Percentiles rank a stretch among this genome's conserved stretches.
Conservation (phyloP, 2,888 invertebrate genomes). For the Temnothorax ravouxi region DNA sequence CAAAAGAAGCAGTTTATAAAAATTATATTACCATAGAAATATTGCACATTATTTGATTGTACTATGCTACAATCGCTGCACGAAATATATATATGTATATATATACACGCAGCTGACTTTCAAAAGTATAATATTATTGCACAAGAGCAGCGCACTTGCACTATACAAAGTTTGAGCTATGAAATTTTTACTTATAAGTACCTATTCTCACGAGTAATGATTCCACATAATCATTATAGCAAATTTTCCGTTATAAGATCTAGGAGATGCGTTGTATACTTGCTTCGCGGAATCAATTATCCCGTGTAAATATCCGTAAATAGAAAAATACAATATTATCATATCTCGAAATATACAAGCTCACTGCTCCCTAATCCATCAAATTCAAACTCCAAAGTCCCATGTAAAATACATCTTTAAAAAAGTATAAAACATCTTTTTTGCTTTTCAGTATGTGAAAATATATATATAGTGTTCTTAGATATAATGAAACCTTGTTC, state of each 20-base stretch:
- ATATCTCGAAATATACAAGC: constrained; percentile 68
- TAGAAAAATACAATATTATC: constrained; percentile 69
- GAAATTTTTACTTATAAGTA: constrained; percentile 42
- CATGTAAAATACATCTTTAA: constrained; percentile 82
- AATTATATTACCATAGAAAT: constrained; percentile 79
- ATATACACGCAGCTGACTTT: constrained; percentile 55
- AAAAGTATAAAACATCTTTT: constrained; percentile 83
- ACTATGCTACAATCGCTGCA: constrained; percentile 59
- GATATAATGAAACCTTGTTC: constrained; percentile 64
- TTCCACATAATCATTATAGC: constrained; percentile 7
- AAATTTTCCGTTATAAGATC: constrained; percentile 3
- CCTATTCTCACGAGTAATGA: constrained; percentile 42
- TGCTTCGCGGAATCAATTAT: constrained; percentile 30
- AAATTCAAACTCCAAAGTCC: constrained; percentile 76
- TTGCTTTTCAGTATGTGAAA: constrained; percentile 77
- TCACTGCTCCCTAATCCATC: constrained; percentile 70
- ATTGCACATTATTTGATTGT: constrained; percentile 79
- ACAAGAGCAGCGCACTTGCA: constrained; percentile 73
- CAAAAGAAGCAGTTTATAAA: constrained; percentile 74
- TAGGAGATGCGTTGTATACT: background rate
- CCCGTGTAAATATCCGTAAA: constrained; percentile 30
- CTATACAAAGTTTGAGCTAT: constrained; percentile 51
- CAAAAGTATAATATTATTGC: constrained; percentile 67
- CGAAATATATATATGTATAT: background rate
- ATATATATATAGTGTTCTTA: constrained; percentile 74